A percentile compares a stretch with the other conserved stretches of the same genome.
Conservation (phyloP, 2,888 invertebrate genomes). For the Ophion costatus region DNA sequence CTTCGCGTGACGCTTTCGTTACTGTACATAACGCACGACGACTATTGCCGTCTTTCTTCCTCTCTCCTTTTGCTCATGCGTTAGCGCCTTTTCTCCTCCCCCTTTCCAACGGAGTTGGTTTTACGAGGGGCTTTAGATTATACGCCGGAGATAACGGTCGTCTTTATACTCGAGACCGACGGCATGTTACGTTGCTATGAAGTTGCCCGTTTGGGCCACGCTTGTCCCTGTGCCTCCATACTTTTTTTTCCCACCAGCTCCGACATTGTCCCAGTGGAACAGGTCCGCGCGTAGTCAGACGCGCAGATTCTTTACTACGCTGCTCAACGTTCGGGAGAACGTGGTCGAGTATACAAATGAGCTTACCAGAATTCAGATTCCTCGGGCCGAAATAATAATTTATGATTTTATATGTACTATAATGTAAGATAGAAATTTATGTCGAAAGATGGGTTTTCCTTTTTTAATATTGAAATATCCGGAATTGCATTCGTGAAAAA, state of each 20-base stretch:
- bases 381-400: neutral
- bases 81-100: neutral
- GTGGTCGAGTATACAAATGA: neutral
- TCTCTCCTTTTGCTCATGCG: constrained; percentile 21
- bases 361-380: neutral
- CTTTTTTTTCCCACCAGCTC: constrained; percentile 21
- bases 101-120: constrained; percentile 71
- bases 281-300: constrained; percentile 2
- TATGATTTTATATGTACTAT: neutral
- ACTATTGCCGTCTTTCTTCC: constrained; percentile 18
- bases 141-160: constrained; percentile 78
- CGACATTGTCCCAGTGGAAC: constrained; percentile 1
- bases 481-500: too few relatives aligned
- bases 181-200: constrained; percentile 30
- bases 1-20: constrained; percentile 41
- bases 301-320: constrained; percentile 14
- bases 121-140: constrained; percentile 80
- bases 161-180: constrained; percentile 69
- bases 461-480: too few relatives aligned
- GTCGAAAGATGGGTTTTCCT: neutral
- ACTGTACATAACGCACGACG: neutral
- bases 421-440: neutral
- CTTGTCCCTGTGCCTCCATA: constrained; percentile 20
- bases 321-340: neutral
- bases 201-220: constrained; percentile 13